phyloP scores from a whole-genome alignment of 2,888 invertebrate species.

The Limenitis camilla region DNA sequence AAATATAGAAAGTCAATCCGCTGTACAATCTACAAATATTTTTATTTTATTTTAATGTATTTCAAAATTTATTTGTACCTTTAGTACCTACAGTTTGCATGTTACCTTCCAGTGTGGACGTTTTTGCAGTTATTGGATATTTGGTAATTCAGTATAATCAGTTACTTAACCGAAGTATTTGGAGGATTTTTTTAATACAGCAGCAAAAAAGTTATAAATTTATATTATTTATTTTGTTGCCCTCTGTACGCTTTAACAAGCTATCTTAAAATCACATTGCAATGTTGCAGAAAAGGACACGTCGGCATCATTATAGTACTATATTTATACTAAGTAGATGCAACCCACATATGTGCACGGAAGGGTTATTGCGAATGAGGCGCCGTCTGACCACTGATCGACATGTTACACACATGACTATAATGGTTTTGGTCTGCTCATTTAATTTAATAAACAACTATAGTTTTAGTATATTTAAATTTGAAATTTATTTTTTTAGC shows the following conservation, averaged over 20 bases:
- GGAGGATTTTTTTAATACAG: too few relatives aligned
- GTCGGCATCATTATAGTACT: neutral
- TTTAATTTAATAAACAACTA: too few relatives aligned
- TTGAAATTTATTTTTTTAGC: neutral
- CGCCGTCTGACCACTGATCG: slow-evolving; percentile 1
- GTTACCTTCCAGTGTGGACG: too few relatives aligned
- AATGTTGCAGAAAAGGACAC: neutral
- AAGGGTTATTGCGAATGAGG: slow-evolving; percentile 10
- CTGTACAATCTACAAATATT: too few relatives aligned
- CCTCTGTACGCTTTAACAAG: slow-evolving; percentile 1
- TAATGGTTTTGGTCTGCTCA: too few relatives aligned
- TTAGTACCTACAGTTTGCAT: too few relatives aligned
- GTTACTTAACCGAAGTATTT: too few relatives aligned
- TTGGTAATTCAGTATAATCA: too few relatives aligned
- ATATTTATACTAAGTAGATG: slow-evolving; percentile 2
- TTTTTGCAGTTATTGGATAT: too few relatives aligned
- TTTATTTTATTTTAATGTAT: too few relatives aligned
- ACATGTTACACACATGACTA: neutral
- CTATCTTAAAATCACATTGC: neutral
- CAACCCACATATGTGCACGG: slow-evolving; percentile 8
- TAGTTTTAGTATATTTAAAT: neutral
- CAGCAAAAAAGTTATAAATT: neutral
- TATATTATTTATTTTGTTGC: neutral
- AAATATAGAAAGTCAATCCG: too few relatives aligned
- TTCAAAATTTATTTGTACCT: too few relatives aligned